Evolutionary conservation across 30 jellyfish, hydroid and myxozoan genomes (phyloP), one percentile per base, ranked within the genome.

Genomic region (Morbakka virulenta): DNA sequence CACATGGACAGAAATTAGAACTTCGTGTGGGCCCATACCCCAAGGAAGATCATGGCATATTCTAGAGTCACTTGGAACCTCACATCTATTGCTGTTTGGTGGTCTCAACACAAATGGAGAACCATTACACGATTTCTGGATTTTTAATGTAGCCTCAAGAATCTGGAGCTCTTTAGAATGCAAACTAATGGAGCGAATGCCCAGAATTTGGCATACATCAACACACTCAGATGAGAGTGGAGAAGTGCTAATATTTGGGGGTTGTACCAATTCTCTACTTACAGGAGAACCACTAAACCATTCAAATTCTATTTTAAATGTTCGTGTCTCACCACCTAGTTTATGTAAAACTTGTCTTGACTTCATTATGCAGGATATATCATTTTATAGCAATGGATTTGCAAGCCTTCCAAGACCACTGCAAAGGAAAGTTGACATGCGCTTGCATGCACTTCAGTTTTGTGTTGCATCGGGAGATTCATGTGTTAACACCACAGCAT

Each of bases 181-280:
- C 3, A 41, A 52, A 52, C 53, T 82, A n/a, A 86, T 79, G 6
- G 64, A 17, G 4, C 28, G 21, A 12, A 74, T 85, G 22, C 48
- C 95, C 23, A 78, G 97, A 21, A 50, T 89, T 31, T 89, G 97
- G 97, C 97, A 89, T 49, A 89, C 97, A 33, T 87, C 93, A 1
- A 72, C 69, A 4, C 32, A 62, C 9, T 67, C 95, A 1, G 72
- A 76, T 49, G 67, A 63, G 0, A 51, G 52, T 0, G 97, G 95
- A 4, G 95, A 89, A 67, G 89, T 89, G 49, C 23, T 89, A 1
- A 76, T 89, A 21, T 89, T 89, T 76, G 97, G 97, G 20, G 97
- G 97, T 25, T 82, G 97, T 31, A 21, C 70, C 6, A 83, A 83
- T 41, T 89, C 97, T 1, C 75, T 72, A 20, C 53, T 83, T 4